Evolutionary conservation across 2,888 invertebrate genomes (phyloP).

Genomic region (Ormyrus labotus): DNA sequence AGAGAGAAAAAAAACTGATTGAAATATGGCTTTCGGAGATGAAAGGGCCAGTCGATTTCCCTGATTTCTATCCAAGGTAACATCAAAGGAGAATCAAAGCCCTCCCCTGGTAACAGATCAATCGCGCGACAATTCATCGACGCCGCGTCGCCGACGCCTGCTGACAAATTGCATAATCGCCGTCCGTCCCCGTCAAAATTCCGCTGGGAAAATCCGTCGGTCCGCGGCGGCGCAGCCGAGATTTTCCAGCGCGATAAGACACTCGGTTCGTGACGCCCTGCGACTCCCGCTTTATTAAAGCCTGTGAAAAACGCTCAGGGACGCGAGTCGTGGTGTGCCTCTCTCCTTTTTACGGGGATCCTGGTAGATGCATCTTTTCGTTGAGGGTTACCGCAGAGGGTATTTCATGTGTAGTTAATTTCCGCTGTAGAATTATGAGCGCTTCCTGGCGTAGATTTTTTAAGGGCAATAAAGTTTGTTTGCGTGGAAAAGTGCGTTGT

Average conservation of each 20-base stretch:
- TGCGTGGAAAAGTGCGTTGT: too few relatives aligned
- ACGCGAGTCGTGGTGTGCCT: neutral
- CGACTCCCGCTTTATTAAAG: neutral
- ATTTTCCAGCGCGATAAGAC: constrained; percentile 38
- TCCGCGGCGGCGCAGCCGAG: neutral
- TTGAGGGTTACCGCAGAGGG: neutral
- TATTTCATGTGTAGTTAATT: constrained; percentile 31
- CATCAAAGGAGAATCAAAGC: constrained; percentile 44
- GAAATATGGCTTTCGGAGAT: constrained; percentile 16
- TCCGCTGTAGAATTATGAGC: constrained; percentile 8
- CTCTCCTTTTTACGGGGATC: neutral
- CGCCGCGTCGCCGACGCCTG: constrained; percentile 7
- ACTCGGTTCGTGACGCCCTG: neutral
- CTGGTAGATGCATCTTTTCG: neutral
- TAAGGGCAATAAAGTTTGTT: too few relatives aligned
- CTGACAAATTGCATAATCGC: constrained; percentile 51
- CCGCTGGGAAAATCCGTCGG: constrained; percentile 14
- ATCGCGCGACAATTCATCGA: constrained; percentile 43
- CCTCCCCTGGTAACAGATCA: constrained; percentile 24
- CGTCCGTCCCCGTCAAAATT: constrained; percentile 15
- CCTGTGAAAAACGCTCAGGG: neutral
- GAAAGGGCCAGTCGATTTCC: constrained; percentile 24
- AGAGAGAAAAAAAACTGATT: neutral
- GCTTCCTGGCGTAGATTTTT: too few relatives aligned
- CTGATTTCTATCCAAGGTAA: constrained; percentile 25